phyloP scores from a whole-genome alignment of 2,888 invertebrate species.

The Drosophila bunnanda region DNA sequence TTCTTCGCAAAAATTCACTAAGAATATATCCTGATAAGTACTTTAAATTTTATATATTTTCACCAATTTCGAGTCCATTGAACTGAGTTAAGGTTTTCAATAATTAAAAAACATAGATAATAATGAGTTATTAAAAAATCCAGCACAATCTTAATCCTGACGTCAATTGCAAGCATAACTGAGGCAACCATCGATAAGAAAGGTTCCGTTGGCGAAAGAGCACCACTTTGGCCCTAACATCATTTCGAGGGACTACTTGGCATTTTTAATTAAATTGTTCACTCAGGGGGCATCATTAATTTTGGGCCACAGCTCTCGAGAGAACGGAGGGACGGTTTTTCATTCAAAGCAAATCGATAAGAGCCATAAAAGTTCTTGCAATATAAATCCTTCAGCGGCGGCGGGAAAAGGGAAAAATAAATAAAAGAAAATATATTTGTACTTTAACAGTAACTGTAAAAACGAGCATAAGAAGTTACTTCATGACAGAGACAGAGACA shows the following conservation, averaged over 20 bases:
- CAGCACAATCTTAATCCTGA: conserved; percentile 26
- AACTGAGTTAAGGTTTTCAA: background rate
- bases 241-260: conserved; percentile 23
- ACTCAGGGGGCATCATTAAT: conserved; percentile 24
- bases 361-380: conserved; percentile 64
- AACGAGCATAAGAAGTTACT: conserved; percentile 54
- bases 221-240: background rate
- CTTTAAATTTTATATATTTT: background rate
- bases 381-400: conserved; percentile 51
- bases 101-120: background rate
- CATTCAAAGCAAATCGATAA: conserved; percentile 55
- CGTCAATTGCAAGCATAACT: conserved; percentile 43
- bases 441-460: conserved; percentile 62
- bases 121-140: background rate
- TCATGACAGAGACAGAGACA: conserved; percentile 8
- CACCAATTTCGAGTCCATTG: background rate
- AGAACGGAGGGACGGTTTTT: conserved; percentile 11
- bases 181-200: conserved; percentile 3
- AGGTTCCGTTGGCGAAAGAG: background rate
- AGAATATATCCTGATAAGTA: background rate
- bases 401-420: background rate
- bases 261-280: conserved; percentile 44
- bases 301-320: conserved; percentile 19
- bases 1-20: no score
- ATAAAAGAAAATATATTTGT: conserved; percentile 45